phyloP scores from a whole-genome alignment of 1,140 invertebrate genomes.

The Babylonia areolata region DNA sequence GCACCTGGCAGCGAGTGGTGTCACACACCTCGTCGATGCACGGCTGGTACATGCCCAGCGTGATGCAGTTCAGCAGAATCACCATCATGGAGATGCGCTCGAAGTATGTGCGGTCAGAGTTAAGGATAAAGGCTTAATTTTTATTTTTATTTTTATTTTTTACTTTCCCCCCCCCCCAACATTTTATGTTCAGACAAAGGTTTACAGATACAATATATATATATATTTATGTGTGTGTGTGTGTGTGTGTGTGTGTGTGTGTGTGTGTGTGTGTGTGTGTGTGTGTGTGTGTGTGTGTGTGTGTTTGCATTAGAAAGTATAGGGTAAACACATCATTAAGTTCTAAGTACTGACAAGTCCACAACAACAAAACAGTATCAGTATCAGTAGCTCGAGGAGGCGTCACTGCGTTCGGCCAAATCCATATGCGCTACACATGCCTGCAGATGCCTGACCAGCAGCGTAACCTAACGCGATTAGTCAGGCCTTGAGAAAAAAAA shows the following conservation, averaged over 20 bases:
- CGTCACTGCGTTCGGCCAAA: too few relatives aligned
- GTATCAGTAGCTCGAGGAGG: too few relatives aligned
- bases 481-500: too few relatives aligned
- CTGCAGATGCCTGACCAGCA: too few relatives aligned
- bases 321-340: too few relatives aligned
- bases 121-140: conserved; percentile 57
- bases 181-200: too few relatives aligned
- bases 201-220: too few relatives aligned
- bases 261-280: not conserved
- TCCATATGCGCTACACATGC: too few relatives aligned
- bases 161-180: too few relatives aligned
- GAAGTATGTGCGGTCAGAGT: conserved; percentile 90
- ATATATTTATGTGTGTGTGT: not conserved
- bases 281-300: conserved; percentile 5
- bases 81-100: conserved; percentile 98
- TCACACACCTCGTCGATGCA: conserved; percentile 90
- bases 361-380: too few relatives aligned
- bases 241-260: not conserved
- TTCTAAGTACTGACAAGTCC: too few relatives aligned
- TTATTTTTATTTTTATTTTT: not conserved
- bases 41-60: conserved; percentile 99
- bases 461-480: too few relatives aligned
- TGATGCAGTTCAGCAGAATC: conserved; percentile 98
- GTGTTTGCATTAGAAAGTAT: not conserved
- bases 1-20: conserved; percentile 93